Evolutionary conservation across 2,888 invertebrate species (phyloP).

Genomic region (Polia nebulosa): DNA sequence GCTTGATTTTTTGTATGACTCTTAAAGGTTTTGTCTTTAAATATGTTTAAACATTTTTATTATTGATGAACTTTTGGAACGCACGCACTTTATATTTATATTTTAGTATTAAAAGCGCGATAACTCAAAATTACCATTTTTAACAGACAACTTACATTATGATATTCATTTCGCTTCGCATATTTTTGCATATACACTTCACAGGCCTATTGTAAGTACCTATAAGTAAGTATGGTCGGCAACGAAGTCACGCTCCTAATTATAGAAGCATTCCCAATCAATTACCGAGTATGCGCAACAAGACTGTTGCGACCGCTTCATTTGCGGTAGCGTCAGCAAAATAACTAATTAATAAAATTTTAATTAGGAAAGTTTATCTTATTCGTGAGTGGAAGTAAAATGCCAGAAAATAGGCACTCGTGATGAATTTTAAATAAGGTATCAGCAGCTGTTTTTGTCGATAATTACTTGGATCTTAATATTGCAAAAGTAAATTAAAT

Average conservation of each 20-base stretch:
- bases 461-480: not conserved
- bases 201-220: conserved; percentile 32
- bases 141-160: conserved; percentile 33
- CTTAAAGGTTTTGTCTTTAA: conserved; percentile 9
- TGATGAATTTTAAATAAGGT: conserved; percentile 23
- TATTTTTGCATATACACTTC: conserved; percentile 41
- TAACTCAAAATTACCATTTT: conserved; percentile 35
- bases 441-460: conserved; percentile 21
- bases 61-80: conserved; percentile 17
- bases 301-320: conserved; percentile 79
- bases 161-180: conserved; percentile 45
- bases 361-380: conserved; percentile 27
- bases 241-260: conserved; percentile 89
- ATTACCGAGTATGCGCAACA: conserved; percentile 86
- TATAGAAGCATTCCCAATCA: conserved; percentile 91
- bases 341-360: conserved; percentile 28
- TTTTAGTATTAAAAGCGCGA: conserved; percentile 6
- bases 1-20: not conserved
- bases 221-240: conserved; percentile 75
- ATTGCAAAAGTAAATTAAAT: not conserved
- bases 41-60: not conserved
- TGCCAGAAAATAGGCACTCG: conserved; percentile 1
- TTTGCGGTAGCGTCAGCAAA: conserved; percentile 82
- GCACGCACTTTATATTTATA: not conserved
- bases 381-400: conserved; percentile 11